Percentiles rank a stretch among this genome's conserved stretches.
Evolutionary conservation across 2,888 invertebrate species (phyloP).

Genomic region (Acrocyrtus sp.): DNA sequence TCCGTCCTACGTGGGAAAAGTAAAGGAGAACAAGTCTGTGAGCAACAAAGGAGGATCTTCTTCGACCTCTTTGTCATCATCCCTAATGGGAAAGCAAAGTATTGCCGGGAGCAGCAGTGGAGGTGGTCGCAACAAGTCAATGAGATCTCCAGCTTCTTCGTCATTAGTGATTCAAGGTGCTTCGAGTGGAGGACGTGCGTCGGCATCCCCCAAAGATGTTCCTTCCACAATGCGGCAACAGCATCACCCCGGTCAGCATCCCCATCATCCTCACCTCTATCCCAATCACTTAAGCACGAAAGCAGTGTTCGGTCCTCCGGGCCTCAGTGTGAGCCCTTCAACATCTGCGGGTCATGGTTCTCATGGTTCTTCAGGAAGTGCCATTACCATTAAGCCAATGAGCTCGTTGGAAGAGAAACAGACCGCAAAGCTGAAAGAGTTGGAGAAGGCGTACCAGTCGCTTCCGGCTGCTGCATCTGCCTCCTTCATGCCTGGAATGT

Average conservation of each 20-base stretch:
- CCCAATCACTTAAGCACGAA: slow-evolving; percentile 38
- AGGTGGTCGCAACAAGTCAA: slow-evolving; percentile 21
- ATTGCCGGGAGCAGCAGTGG: slow-evolving; percentile 2
- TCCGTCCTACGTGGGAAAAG: slow-evolving; percentile 20
- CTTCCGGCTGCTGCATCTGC: slow-evolving; percentile 22
- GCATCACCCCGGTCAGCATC: neutral
- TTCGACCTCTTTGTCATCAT: neutral
- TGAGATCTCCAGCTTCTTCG: slow-evolving; percentile 36
- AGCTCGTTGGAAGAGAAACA: slow-evolving; percentile 24
- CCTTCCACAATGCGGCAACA: slow-evolving; percentile 5
- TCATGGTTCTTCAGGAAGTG: neutral
- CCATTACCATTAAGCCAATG: slow-evolving; percentile 40
- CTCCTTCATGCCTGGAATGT: slow-evolving; percentile 4
- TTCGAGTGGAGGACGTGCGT: slow-evolving; percentile 10
- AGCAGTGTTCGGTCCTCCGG: slow-evolving; percentile 34
- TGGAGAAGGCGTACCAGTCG: slow-evolving; percentile 42
- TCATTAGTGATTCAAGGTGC: slow-evolving; percentile 21
- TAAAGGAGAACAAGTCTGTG: slow-evolving; percentile 29
- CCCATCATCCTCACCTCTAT: slow-evolving; percentile 24
- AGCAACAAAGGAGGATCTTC: slow-evolving; percentile 11
- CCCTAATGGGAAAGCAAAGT: neutral
- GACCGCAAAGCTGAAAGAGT: slow-evolving; percentile 25
- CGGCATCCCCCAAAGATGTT: slow-evolving; percentile 41
- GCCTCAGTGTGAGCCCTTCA: slow-evolving; percentile 37
- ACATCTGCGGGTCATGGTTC: neutral